A percentile compares a stretch with the other conserved stretches of the same genome.
Conservation (phyloP, 2,888 invertebrate genomes). For the Dolichopus griseipennis region DNA sequence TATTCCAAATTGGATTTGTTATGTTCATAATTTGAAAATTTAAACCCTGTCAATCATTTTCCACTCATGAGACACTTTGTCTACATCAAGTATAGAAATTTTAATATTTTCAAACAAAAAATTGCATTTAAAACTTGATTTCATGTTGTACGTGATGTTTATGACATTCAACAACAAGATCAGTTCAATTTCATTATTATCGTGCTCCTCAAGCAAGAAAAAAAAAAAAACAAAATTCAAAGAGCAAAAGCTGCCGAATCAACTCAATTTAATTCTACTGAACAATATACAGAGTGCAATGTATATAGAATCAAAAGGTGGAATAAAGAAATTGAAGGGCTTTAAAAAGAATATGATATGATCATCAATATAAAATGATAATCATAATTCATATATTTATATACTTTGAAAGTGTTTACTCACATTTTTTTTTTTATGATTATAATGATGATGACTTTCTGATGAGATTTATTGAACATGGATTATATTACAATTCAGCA, state of each 20-base stretch:
- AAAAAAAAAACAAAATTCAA: no score
- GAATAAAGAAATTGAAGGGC: not conserved
- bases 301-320: not conserved
- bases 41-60: no score
- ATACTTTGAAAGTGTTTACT: not conserved
- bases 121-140: not conserved
- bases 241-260: not conserved
- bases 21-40: no score
- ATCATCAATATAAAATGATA: not conserved
- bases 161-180: conserved; percentile 4
- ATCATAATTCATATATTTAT: not conserved
- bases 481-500: not conserved
- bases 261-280: not conserved
- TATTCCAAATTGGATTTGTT: no score
- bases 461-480: not conserved
- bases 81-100: no score
- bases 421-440: not conserved
- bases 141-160: conserved; percentile 1
- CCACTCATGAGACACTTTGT: no score
- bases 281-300: no score
- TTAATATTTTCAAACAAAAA: not conserved
- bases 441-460: not conserved
- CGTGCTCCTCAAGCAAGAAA: not conserved
- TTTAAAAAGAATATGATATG: not conserved
- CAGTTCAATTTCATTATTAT: not conserved